Conservation (phyloP, 2,888 invertebrate genomes). For the Steromphala cineraria region DNA sequence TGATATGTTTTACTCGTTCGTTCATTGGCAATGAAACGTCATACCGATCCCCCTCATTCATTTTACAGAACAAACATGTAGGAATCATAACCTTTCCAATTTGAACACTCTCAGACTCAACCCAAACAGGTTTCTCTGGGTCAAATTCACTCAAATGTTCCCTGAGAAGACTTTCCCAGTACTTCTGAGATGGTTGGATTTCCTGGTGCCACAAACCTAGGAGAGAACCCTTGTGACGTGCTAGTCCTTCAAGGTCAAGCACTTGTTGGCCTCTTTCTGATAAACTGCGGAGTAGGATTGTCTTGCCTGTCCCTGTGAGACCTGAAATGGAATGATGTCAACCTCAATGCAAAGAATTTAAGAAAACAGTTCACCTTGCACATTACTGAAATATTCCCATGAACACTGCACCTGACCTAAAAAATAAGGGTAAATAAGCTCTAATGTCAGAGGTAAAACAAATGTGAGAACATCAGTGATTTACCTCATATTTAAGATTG, state of each 20-base stretch:
- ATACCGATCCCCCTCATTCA: slow-evolving; percentile 43
- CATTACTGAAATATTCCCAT: too few species aligned
- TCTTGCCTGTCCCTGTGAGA: slow-evolving; percentile 57
- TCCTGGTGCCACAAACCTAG: slow-evolving; percentile 54
- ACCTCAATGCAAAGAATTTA: too few species aligned
- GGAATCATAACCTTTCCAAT: slow-evolving; percentile 51
- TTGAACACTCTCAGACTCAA: slow-evolving; percentile 58
- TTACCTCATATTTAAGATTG: too few species aligned
- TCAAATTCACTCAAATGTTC: slow-evolving; percentile 38
- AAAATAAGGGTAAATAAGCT: too few species aligned
- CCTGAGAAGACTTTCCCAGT: slow-evolving; percentile 44
- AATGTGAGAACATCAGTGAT: too few species aligned
- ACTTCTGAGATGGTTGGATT: slow-evolving; percentile 54
- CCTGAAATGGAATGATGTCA: slow-evolving; percentile 39
- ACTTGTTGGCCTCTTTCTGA: slow-evolving; percentile 50
- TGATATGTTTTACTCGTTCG: slow-evolving; percentile 52
- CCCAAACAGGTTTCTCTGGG: slow-evolving; percentile 45
- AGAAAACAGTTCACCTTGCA: too few species aligned
- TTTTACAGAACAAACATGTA: slow-evolving; percentile 36
- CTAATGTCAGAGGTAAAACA: too few species aligned
- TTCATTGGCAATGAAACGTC: slow-evolving; percentile 47
- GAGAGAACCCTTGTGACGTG: slow-evolving; percentile 59
- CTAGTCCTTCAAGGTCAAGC: slow-evolving; percentile 55
- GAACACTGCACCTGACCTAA: too few species aligned
- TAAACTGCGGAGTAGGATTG: slow-evolving; percentile 46